Conservation (phyloP, 2,888 invertebrate species). For the Hypomecis atomaria region DNA sequence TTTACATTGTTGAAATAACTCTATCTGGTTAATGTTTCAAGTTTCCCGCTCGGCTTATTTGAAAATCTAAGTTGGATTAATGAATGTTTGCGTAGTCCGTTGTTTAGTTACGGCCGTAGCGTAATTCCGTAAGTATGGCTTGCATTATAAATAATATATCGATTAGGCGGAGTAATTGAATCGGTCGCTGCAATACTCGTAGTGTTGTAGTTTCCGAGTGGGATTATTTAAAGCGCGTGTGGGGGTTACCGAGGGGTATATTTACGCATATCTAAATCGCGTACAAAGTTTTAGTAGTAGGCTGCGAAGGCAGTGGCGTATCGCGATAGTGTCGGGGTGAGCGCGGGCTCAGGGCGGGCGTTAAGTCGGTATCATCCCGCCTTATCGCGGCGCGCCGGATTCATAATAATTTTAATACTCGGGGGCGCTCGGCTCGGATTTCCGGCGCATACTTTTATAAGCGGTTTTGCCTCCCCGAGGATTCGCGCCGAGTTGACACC, state of each 20-base stretch:
- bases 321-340: conserved; percentile 65
- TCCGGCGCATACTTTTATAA: conserved; percentile 72
- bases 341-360: conserved; percentile 51
- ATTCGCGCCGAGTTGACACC: conserved; percentile 63
- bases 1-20: conserved; percentile 80
- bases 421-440: conserved; percentile 59
- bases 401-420: conserved; percentile 84
- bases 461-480: conserved; percentile 65
- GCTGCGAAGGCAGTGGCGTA: conserved; percentile 73
- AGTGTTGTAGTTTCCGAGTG: conserved; percentile 41
- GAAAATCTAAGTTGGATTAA: conserved; percentile 43
- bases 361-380: conserved; percentile 77
- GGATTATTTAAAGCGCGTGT: conserved; percentile 25
- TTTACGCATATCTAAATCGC: conserved; percentile 66
- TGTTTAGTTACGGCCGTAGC: conserved; percentile 35
- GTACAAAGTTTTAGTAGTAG: conserved; percentile 70
- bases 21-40: conserved; percentile 75
- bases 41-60: conserved; percentile 56
- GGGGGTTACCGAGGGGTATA: conserved; percentile 47
- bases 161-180: conserved; percentile 35
- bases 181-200: conserved; percentile 30
- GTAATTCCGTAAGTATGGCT: conserved; percentile 34
- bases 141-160: conserved; percentile 37
- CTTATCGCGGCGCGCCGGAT: conserved; percentile 73
- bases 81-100: conserved; percentile 37